phyloP scores from a whole-genome alignment of 1,140 invertebrate genomes.

The Euwallacea similis region DNA sequence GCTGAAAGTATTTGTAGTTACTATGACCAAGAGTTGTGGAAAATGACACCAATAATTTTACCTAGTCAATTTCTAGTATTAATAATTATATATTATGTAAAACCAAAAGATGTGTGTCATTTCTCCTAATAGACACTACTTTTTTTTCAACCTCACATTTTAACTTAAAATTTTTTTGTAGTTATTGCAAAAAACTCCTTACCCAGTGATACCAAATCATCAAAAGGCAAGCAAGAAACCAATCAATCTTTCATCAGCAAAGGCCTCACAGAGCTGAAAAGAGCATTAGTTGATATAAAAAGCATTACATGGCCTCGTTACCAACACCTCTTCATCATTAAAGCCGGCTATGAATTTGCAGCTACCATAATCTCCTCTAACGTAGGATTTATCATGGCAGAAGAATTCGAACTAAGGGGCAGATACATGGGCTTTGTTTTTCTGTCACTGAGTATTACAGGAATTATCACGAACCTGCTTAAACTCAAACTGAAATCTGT shows the following conservation, averaged over 20 bases:
- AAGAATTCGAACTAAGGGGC: slow-evolving; percentile 28
- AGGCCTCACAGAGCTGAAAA: slow-evolving; percentile 12
- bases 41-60: slow-evolving; percentile 8
- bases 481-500: slow-evolving; percentile 22
- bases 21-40: background rate
- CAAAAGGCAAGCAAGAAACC: background rate
- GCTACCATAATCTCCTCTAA: slow-evolving; percentile 13
- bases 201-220: background rate
- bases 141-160: too few species aligned
- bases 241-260: slow-evolving; percentile 7
- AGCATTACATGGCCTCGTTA: slow-evolving; percentile 23
- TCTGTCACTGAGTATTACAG: slow-evolving; percentile 20
- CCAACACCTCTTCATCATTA: slow-evolving; percentile 17
- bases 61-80: background rate
- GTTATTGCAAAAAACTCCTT: slow-evolving; percentile 4
- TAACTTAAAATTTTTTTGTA: slow-evolving; percentile 1
- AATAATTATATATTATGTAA: background rate
- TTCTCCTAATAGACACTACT: too few species aligned
- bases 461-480: slow-evolving; percentile 15
- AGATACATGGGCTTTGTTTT: slow-evolving; percentile 24
- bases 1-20: background rate
- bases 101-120: too few species aligned
- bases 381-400: slow-evolving; percentile 19
- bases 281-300: slow-evolving; percentile 11
- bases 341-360: slow-evolving; percentile 17